These are phyloP conservation scores for Malaclemys terrapin DNA, from an alignment of 2,113 vertebrate species.

Conservation along the genomic window DNA sequence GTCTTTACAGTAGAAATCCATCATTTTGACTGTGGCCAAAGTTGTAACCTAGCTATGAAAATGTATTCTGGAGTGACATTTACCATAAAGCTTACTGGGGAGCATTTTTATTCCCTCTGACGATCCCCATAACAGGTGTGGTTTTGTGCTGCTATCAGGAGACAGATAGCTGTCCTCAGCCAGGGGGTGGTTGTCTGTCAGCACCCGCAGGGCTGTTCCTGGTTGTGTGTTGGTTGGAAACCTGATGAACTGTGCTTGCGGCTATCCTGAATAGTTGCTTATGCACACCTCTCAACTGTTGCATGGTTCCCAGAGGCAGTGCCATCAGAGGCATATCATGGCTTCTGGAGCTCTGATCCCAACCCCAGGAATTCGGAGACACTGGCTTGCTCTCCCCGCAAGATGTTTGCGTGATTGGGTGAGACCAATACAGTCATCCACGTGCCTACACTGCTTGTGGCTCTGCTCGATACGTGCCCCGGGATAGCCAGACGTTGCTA, in stretches of 20 bases:
- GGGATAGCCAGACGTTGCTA: neutral
- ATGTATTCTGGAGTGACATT: neutral
- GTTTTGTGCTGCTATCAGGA: neutral
- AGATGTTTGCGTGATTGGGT: neutral
- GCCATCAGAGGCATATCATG: neutral
- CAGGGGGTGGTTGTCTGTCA: neutral
- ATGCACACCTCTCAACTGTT: neutral
- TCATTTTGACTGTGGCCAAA: neutral
- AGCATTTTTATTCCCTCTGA: neutral
- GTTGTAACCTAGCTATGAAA: neutral
- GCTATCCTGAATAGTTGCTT: neutral
- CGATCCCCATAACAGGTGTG: neutral
- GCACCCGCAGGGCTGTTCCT: neutral
- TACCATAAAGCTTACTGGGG: neutral
- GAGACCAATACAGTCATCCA: accelerated
- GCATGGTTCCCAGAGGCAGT: neutral
- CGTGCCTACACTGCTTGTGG: accelerated
- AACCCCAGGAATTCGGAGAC: neutral
- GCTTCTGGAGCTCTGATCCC: too few species aligned
- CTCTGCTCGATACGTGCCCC: neutral
- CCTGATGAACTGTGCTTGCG: neutral
- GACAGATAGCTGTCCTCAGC: neutral
- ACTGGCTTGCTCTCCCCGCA: neutral
- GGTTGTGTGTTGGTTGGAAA: neutral
- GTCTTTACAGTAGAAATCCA: neutral